These are phyloP conservation scores for Muscicapa comitata DNA, from an alignment of 2,797 vertebrate species.

Conservation along the genomic window DNA sequence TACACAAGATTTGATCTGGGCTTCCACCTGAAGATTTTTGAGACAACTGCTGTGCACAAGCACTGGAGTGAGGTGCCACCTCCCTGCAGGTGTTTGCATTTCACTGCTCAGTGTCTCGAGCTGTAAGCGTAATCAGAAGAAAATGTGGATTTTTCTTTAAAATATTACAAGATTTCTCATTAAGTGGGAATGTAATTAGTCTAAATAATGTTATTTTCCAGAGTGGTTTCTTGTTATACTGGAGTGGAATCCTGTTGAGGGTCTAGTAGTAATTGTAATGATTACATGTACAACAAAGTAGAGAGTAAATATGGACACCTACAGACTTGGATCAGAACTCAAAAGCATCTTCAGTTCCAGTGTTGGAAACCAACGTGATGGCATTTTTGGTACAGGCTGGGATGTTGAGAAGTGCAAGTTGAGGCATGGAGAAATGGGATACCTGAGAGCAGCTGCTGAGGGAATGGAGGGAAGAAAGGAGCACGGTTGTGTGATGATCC, in stretches of 20 bases:
- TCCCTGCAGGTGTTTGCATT: not conserved
- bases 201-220: not conserved
- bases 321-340: not conserved
- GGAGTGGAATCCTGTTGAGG: not conserved
- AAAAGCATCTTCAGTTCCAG: not conserved
- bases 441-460: not conserved
- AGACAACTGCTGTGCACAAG: not conserved
- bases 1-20: not conserved
- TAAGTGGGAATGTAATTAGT: not conserved
- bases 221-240: not conserved
- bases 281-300: not conserved
- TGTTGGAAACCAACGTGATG: accelerated
- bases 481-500: accelerated
- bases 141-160: not conserved
- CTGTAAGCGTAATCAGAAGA: not conserved
- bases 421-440: not conserved
- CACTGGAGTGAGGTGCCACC: not conserved
- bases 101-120: accelerated
- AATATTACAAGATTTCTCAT: not conserved
- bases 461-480: not conserved
- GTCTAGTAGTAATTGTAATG: not conserved
- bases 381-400: not conserved
- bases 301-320: not conserved
- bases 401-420: not conserved
- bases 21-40: not conserved